These are phyloP conservation scores for Astropecten irregularis DNA, from an alignment of 53 echinoderm and acorn worm species.

Conservation along the genomic window DNA sequence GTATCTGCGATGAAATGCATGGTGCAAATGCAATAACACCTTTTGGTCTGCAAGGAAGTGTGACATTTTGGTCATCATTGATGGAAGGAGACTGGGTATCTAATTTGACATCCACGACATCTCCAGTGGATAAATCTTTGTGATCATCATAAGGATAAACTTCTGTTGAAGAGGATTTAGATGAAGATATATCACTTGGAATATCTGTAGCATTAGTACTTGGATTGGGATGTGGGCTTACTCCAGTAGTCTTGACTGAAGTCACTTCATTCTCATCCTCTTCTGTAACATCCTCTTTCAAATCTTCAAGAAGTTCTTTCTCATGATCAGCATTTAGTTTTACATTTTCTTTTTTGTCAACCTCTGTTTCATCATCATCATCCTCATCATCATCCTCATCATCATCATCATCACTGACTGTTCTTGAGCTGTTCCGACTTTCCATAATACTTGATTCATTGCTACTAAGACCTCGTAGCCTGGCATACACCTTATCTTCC, in stretches of 20 bases:
- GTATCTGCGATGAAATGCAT: not conserved
- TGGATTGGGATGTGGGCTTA: not conserved
- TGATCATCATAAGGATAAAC: not conserved
- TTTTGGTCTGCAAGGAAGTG: constrained; percentile 5
- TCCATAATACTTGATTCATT: constrained; percentile 40
- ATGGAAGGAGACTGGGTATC: not conserved
- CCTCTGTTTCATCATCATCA: not conserved
- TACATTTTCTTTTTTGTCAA: not conserved
- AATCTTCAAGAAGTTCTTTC: not conserved
- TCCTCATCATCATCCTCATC: not conserved
- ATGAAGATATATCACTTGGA: not conserved
- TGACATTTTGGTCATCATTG: not conserved
- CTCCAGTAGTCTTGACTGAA: too few species aligned
- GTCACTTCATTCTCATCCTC: too few species aligned
- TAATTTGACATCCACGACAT: not conserved
- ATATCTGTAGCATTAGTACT: not conserved
- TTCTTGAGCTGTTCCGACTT: constrained; percentile 35
- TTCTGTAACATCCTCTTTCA: not conserved
- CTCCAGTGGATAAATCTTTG: not conserved
- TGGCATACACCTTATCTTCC: constrained; percentile 47
- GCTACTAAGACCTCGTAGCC: constrained; percentile 44
- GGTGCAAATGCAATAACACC: constrained; percentile 46
- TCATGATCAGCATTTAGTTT: not conserved
- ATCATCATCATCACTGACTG: constrained; percentile 24
- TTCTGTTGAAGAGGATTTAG: not conserved